Base-by-base conservation (phyloP, 2,888 invertebrate genomes). In the Caradrina clavipalpis region DNA sequence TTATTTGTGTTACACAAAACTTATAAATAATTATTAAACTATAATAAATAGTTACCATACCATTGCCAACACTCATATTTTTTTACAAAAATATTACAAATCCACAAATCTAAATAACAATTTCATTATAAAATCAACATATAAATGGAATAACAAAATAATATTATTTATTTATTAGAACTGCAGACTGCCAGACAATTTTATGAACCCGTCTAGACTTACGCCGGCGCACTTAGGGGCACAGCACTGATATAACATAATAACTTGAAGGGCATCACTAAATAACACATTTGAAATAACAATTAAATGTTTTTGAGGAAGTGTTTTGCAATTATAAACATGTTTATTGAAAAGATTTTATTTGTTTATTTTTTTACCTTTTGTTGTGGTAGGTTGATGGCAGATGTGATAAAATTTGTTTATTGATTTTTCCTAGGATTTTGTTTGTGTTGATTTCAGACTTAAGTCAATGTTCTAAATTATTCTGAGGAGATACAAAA, bases 121-220 rank as follows among this genome's bases (percentile, higher is more conserved):
- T 0, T 7, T 4, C 7, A 31, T 45, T 56, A 17, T 11, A 58
- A 57, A 56, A 70, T 58, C 10, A 42, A n/a, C 45, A 39, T 51
- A 7, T 8, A 55, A 39, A 45, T 26, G 42, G 13, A 53, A 35
- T 31, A 54, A 63, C 45, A 45, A 22, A 70, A 11, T 11, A 22
- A 21, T 17, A 56, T 56, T n/a, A 56, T 56, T 21, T 49, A 61
- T 57, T 57, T 51, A 67, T 56, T 71, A 60, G 50, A 54, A 59
- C n/a, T 45, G 39, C 22, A 49, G 64, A 65, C 67, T 19, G 35
- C 10, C 59, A 70, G 70, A 67, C 76, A 17, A 68, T 64, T 80
- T 69, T 69, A 81, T 70, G 51, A 66, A 57, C 39, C 2, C 4
- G 76, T 76, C 69, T 69, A 80, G 76, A 76, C 76, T 19, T 10